phyloP scores from a whole-genome alignment of 1,140 invertebrate genomes.

The Saccostrea echinata region DNA sequence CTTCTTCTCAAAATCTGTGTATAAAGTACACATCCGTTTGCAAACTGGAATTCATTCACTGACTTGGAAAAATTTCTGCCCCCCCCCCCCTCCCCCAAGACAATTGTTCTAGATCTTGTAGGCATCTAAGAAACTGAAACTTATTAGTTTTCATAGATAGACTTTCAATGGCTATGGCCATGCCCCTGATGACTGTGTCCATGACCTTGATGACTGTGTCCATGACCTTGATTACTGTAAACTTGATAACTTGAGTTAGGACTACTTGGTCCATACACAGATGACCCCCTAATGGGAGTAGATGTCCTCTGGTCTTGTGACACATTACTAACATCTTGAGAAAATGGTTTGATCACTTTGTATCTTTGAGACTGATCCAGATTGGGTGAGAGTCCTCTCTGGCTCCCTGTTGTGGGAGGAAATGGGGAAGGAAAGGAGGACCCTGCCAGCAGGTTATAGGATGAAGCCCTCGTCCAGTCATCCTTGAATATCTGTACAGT shows the following conservation, averaged over 20 bases:
- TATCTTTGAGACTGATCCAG: conserved; percentile 36
- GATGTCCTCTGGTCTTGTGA: conserved; percentile 39
- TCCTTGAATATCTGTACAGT: conserved; percentile 84
- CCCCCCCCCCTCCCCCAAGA: no score
- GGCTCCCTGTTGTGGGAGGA: conserved; percentile 39
- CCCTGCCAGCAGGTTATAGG: conserved; percentile 61
- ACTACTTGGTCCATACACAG: background rate
- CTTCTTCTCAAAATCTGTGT: no score
- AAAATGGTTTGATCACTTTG: conserved; percentile 23
- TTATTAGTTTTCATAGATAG: background rate
- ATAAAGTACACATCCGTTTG: no score
- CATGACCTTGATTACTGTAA: conserved; percentile 47
- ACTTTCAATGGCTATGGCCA: conserved; percentile 55
- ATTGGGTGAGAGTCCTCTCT: conserved; percentile 56
- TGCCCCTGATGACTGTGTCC: conserved; percentile 50
- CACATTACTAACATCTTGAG: background rate
- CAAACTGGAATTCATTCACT: no score
- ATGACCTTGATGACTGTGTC: conserved; percentile 52
- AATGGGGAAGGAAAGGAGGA: conserved; percentile 57
- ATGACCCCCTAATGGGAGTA: conserved; percentile 18
- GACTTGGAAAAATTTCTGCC: no score
- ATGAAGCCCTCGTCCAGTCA: conserved; percentile 79
- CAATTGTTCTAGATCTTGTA: no score
- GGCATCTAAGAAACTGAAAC: no score
- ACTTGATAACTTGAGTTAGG: conserved; percentile 15